Evolutionary conservation across 2,113 vertebrate genomes (phyloP), one percentile per base, ranked within the genome.

Genomic region (Chroicocephalus ridibundus): DNA sequence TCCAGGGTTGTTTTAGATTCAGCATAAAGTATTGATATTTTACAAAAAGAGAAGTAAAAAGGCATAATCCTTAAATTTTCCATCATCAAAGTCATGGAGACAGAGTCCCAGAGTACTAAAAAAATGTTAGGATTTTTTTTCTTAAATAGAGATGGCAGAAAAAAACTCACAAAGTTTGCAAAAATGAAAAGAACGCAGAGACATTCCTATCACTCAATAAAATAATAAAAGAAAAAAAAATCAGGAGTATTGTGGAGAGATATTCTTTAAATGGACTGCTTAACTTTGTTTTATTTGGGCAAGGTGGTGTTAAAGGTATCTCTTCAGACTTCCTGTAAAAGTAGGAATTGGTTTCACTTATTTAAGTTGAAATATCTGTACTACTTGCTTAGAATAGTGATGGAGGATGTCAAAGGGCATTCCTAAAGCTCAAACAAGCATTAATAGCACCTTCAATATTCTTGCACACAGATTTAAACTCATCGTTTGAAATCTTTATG

Each of bases 21-120:
- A 88, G 65, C 60, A 89, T 86, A 88, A 97, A 83, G 58, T 96
- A 92, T 54, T 95, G 92, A 72, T 93, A 88, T 93, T 97, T 95
- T 89, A 95, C 71, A 94, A 95, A 96, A 96, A 96, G 54, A 87
- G 25, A 91, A 94, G 80, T 74, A 91, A 75, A 94, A 97, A 97
- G n/a, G 36, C 31, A 83, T 32, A 79, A 77, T 75, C 17, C 32
- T 88, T 77, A 84, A 65, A 80, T 90, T 94, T 95, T 83, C 21
- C 8, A 21, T 49, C 65, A 21, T 52, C 60, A 72, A 94, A 82
- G 29, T 44, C 38, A 34, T 61, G 46, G 52, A 88, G 55, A 68
- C 34, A 77, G 68, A 95, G 51, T 82, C 75, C 49, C 70, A 77
- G 71, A 89, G 80, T 82, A 52, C 32, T 79, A 58, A 71, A 83